Conservation (phyloP, 1,140 invertebrate genomes). For the Xylocopa sonorina region DNA sequence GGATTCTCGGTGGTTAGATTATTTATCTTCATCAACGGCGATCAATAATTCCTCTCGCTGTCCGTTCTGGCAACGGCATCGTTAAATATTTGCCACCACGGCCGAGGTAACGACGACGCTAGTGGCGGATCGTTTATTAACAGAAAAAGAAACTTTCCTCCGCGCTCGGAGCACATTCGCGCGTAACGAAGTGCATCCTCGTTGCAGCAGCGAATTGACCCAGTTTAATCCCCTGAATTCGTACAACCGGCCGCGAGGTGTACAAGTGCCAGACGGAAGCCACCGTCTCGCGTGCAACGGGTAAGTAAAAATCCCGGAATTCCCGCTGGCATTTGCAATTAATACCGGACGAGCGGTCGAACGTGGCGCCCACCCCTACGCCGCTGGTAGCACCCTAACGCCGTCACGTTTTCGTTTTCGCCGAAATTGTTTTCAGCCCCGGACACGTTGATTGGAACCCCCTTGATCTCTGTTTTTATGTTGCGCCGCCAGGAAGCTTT, state of each 20-base stretch:
- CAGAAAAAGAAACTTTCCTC: background rate
- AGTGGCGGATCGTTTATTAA: slow-evolving; percentile 3
- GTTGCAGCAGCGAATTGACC: slow-evolving; percentile 32
- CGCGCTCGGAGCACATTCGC: background rate
- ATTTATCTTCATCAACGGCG: no score
- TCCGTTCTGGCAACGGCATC: no score
- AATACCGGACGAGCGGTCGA: background rate
- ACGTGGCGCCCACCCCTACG: background rate
- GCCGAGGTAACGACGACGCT: background rate
- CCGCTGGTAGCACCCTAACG: background rate
- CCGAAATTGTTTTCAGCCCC: background rate
- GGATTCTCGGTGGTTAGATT: no score
- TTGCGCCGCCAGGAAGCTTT: no score
- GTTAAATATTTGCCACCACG: background rate
- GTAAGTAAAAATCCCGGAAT: background rate
- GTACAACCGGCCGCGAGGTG: background rate
- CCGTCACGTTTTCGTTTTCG: background rate
- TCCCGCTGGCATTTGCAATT: slow-evolving; percentile 5
- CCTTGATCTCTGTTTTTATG: background rate
- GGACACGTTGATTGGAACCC: slow-evolving; percentile 12
- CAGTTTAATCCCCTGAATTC: slow-evolving; percentile 29
- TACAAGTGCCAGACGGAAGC: background rate
- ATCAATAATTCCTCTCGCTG: background rate
- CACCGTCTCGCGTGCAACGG: background rate
- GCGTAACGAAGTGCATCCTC: slow-evolving; percentile 11